Percentiles rank a stretch among this genome's conserved stretches.
phyloP scores from a whole-genome alignment of 30 jellyfish, hydroid and myxozoan genomes.

The Pelagia noctiluca region DNA sequence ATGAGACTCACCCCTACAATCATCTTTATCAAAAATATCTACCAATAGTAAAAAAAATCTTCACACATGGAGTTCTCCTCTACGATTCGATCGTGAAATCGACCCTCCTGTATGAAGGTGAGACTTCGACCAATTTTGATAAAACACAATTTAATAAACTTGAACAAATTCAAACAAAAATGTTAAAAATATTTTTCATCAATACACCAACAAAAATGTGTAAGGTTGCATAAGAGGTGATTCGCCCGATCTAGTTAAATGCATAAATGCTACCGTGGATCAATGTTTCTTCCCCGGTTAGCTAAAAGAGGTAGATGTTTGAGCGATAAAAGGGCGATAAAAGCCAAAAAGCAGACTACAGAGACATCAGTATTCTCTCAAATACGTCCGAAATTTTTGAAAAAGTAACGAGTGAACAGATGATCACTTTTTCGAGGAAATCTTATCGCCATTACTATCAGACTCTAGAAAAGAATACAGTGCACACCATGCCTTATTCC shows the following conservation, averaged over 20 bases:
- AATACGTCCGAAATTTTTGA: neutral
- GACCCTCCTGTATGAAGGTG: too few species aligned
- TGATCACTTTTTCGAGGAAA: neutral
- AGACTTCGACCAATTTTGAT: too few species aligned
- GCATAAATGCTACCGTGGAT: constrained; percentile 3
- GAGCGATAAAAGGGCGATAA: neutral
- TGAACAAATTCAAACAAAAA: too few species aligned
- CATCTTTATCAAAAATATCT: too few species aligned
- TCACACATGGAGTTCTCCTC: too few species aligned
- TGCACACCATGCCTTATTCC: constrained; percentile 23
- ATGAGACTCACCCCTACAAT: too few species aligned
- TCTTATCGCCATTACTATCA: neutral
- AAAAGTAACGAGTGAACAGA: neutral
- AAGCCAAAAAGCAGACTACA: constrained; percentile 1
- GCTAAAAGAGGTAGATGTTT: constrained; percentile 1
- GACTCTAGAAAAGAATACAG: constrained; percentile 31
- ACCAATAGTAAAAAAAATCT: too few species aligned
- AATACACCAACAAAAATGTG: constrained; percentile 24
- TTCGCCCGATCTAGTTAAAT: constrained; percentile 24
- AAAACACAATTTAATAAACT: too few species aligned
- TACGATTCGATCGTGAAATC: too few species aligned
- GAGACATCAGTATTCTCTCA: constrained; percentile 24
- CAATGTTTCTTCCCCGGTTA: constrained; percentile 25
- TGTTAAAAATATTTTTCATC: too few species aligned
- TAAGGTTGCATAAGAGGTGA: constrained; percentile 38